Evolutionary conservation across 2,888 invertebrate species (phyloP).

Genomic region (Melanostoma mellinum): DNA sequence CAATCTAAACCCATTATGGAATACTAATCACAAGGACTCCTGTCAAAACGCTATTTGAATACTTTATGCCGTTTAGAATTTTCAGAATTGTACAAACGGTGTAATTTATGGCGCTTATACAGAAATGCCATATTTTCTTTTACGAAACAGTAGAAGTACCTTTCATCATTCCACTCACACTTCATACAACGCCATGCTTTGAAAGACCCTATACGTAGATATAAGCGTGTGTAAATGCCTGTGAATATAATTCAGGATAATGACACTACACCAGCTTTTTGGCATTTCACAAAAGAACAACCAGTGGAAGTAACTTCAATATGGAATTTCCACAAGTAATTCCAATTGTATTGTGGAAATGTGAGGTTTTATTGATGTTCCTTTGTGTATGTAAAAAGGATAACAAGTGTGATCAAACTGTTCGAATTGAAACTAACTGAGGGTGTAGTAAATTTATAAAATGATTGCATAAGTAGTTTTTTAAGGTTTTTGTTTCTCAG

Average conservation of each 20-base stretch:
- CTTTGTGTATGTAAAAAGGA: conserved; percentile 42
- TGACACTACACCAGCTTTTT: conserved; percentile 66
- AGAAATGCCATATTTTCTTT: conserved; percentile 68
- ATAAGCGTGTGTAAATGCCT: conserved; percentile 65
- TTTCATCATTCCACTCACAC: conserved; percentile 33
- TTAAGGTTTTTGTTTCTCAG: no score
- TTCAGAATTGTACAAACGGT: conserved; percentile 71
- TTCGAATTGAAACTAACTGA: no score
- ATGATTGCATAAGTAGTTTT: no score
- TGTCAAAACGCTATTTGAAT: conserved; percentile 72
- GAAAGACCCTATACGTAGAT: neutral
- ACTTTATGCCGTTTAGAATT: conserved; percentile 70
- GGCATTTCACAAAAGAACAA: conserved; percentile 59
- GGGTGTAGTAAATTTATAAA: no score
- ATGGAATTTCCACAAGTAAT: conserved; percentile 35
- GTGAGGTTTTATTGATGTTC: neutral
- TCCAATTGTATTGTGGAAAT: conserved; percentile 17
- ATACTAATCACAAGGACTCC: conserved; percentile 71
- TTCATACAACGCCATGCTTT: conserved; percentile 4
- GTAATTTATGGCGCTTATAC: conserved; percentile 69
- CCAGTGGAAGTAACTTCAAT: conserved; percentile 36
- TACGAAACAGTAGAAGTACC: conserved; percentile 9
- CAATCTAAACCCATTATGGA: conserved; percentile 66
- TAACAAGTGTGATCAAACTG: neutral
- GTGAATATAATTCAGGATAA: conserved; percentile 71